These are phyloP conservation scores for Diabrotica balteata DNA, from an alignment of 2,888 invertebrate species.

Conservation along the genomic window DNA sequence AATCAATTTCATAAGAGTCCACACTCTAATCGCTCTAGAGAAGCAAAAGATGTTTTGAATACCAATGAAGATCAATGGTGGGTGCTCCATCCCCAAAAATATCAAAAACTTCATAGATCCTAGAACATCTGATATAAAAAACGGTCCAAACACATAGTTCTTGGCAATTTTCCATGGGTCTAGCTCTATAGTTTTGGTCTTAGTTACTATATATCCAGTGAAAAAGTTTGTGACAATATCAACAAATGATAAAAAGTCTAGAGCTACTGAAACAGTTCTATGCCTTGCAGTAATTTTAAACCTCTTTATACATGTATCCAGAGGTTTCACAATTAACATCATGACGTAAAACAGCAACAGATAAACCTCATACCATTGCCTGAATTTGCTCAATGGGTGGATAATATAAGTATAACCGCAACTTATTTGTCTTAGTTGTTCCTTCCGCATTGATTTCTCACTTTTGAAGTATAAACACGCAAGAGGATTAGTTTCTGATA, in stretches of 20 bases:
- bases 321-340: slow-evolving; percentile 28
- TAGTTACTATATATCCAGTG: slow-evolving; percentile 31
- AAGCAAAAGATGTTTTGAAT: slow-evolving; percentile 8
- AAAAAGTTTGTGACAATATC: slow-evolving; percentile 38
- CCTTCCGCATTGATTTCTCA: slow-evolving; percentile 31
- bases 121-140: slow-evolving; percentile 38
- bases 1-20: slow-evolving; percentile 14
- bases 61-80: neutral
- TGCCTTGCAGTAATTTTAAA: neutral
- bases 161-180: slow-evolving; percentile 24
- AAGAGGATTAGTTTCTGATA: slow-evolving; percentile 15
- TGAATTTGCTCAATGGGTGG: slow-evolving; percentile 43
- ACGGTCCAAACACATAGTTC: slow-evolving; percentile 33
- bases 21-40: slow-evolving; percentile 19
- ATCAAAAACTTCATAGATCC: slow-evolving; percentile 33
- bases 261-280: neutral
- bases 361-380: slow-evolving; percentile 33
- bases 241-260: slow-evolving; percentile 29
- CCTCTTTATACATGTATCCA: slow-evolving; percentile 23
- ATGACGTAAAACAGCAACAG: slow-evolving; percentile 34
- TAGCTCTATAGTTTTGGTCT: slow-evolving; percentile 29
- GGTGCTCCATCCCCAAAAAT: neutral
- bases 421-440: slow-evolving; percentile 36
- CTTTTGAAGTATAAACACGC: slow-evolving; percentile 33
- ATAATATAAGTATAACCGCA: slow-evolving; percentile 27